phyloP scores from a whole-genome alignment of 2,888 invertebrate species.

The Cephus sareptanus region DNA sequence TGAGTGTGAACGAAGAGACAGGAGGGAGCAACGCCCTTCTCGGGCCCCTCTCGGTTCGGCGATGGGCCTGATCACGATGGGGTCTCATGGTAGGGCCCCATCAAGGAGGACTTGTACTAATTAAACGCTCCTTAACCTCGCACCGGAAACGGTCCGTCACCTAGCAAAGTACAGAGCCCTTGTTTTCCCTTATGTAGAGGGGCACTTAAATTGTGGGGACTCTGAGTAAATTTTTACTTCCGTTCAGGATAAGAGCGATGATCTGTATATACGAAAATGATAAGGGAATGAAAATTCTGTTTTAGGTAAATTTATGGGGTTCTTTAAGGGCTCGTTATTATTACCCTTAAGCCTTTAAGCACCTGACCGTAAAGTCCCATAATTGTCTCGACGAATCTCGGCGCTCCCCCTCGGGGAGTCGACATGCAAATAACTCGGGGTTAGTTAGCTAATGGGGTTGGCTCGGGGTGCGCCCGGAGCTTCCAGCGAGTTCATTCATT shows the following conservation, averaged over 20 bases:
- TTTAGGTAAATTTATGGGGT: background rate
- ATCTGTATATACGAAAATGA: background rate
- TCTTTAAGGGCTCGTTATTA: conserved; percentile 51
- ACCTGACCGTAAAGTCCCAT: conserved; percentile 61
- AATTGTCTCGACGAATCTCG: conserved; percentile 63
- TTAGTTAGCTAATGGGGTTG: conserved; percentile 65
- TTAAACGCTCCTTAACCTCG: conserved; percentile 56
- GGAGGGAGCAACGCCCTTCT: conserved; percentile 11
- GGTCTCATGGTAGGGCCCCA: background rate
- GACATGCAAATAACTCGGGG: conserved; percentile 66
- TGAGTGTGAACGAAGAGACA: conserved; percentile 13
- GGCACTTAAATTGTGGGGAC: background rate
- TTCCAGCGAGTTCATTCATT: conserved; percentile 60
- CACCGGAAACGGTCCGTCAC: conserved; percentile 44
- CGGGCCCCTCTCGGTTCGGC: background rate
- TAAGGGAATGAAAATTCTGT: background rate
- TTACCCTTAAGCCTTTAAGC: conserved; percentile 63
- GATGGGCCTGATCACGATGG: conserved; percentile 1
- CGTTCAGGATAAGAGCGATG: background rate
- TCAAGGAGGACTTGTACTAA: conserved; percentile 44
- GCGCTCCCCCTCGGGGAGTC: conserved; percentile 46
- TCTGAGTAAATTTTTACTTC: background rate
- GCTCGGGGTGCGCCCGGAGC: conserved; percentile 45
- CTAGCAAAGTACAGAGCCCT: conserved; percentile 17
- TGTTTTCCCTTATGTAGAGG: background rate